Conservation (phyloP, 2,797 vertebrate genomes). For the Myoxocephalus aenaeus region DNA sequence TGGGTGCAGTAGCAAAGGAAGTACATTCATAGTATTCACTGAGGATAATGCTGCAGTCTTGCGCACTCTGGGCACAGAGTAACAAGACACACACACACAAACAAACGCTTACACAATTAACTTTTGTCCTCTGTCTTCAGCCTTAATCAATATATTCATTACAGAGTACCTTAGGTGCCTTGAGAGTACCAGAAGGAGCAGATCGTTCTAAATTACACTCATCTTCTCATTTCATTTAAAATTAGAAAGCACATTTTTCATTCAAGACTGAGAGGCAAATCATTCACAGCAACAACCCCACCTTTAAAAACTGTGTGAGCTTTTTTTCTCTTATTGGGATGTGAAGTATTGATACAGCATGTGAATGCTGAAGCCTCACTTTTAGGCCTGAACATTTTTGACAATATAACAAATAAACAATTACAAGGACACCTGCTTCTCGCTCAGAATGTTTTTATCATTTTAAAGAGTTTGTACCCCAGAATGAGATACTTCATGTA, state of each 20-base stretch:
- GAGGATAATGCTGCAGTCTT: conserved; percentile 37
- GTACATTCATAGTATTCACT: conserved; percentile 28
- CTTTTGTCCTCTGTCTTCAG: conserved; percentile 53
- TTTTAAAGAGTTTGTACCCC: too few relatives aligned
- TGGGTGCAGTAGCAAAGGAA: conserved; percentile 40
- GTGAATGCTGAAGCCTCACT: neutral
- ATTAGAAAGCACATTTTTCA: neutral
- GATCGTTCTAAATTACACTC: conserved; percentile 36
- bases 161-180: conserved; percentile 32
- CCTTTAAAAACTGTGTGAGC: conserved; percentile 6
- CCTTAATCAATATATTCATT: conserved; percentile 51
- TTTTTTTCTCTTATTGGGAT: conserved; percentile 1
- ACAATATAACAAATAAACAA: neutral
- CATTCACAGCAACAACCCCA: neutral
- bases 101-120: conserved; percentile 42
- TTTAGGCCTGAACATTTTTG: too few relatives aligned
- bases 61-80: conserved; percentile 34
- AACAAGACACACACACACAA: conserved; percentile 39
- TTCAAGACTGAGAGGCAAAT: neutral
- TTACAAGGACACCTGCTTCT: neutral
- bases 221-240: conserved; percentile 38
- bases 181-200: conserved; percentile 31
- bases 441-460: neutral
- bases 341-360: neutral
- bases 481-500: neutral